Conservation (phyloP, 2,888 invertebrate genomes). For the Andrena marginata region DNA sequence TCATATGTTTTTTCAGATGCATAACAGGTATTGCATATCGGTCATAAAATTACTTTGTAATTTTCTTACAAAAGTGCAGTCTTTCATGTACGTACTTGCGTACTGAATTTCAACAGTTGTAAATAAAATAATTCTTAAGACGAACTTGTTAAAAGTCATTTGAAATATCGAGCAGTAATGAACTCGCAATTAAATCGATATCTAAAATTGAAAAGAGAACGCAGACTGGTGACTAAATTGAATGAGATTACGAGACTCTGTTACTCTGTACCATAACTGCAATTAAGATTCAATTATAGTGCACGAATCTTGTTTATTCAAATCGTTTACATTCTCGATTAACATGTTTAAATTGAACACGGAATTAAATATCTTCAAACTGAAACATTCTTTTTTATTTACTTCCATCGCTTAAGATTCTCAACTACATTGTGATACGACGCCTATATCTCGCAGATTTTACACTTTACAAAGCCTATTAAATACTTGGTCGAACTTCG, state of each 20-base stretch:
- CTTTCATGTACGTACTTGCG: neutral
- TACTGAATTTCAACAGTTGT: slow-evolving; percentile 13
- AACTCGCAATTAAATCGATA: neutral
- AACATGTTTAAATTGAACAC: slow-evolving; percentile 13
- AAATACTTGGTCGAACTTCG: slow-evolving; percentile 2
- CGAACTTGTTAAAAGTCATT: slow-evolving; percentile 3
- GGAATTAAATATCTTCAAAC: slow-evolving; percentile 10
- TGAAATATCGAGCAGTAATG: neutral
- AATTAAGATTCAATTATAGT: slow-evolving; percentile 26
- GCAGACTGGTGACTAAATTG: neutral
- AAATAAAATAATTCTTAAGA: slow-evolving; percentile 17
- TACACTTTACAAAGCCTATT: neutral
- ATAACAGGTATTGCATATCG: neutral
- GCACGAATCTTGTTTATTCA: slow-evolving; percentile 38
- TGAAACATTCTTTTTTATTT: neutral
- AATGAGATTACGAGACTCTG: neutral
- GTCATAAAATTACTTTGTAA: slow-evolving; percentile 10
- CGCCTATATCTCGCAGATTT: neutral
- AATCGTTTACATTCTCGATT: slow-evolving; percentile 29
- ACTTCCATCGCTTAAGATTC: neutral
- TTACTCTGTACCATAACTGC: neutral
- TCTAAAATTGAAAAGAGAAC: neutral
- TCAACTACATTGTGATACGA: neutral
- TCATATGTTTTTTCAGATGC: slow-evolving; percentile 2
- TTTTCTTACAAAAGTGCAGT: neutral